A percentile compares a stretch with the other conserved stretches of the same genome.
Conservation (phyloP, 2,888 invertebrate species). For the Atrina japonica region DNA sequence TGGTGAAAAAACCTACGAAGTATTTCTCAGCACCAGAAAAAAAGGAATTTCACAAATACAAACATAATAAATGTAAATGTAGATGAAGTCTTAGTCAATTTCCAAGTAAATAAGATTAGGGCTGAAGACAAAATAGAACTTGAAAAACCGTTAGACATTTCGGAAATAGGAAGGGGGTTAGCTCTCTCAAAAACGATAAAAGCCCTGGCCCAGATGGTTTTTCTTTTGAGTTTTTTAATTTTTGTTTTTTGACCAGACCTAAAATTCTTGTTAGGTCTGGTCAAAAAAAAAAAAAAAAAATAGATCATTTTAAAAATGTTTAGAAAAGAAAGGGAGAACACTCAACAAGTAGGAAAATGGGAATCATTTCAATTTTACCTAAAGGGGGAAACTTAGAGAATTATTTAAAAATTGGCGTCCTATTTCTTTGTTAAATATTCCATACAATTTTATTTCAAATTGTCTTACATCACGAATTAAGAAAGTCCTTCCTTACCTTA, state of each 20-base stretch:
- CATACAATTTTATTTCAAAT: not conserved
- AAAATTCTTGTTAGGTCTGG: not conserved
- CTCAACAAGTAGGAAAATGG: not conserved
- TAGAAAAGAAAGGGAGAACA: not conserved
- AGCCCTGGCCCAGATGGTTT: conserved; percentile 1
- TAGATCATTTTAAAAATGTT: too few relatives aligned
- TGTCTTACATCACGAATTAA: not conserved
- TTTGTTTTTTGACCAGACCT: not conserved
- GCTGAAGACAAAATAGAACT: not conserved
- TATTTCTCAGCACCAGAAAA: conserved; percentile 3
- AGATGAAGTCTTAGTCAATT: conserved; percentile 5
- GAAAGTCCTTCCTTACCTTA: not conserved
- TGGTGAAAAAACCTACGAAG: not conserved
- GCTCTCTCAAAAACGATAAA: too few relatives aligned
- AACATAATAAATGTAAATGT: not conserved
- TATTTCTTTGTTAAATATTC: not conserved
- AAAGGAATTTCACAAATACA: conserved; percentile 10
- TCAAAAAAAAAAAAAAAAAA: not conserved
- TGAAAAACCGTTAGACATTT: conserved; percentile 1
- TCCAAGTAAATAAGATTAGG: not conserved
- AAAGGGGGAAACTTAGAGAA: not conserved
- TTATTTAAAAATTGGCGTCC: not conserved
- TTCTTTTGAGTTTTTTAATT: not conserved
- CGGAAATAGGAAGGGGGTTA: conserved; percentile 5
- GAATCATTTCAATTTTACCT: not conserved